Conservation (phyloP, 2,888 invertebrate genomes). For the Ganaspis brasiliensis region DNA sequence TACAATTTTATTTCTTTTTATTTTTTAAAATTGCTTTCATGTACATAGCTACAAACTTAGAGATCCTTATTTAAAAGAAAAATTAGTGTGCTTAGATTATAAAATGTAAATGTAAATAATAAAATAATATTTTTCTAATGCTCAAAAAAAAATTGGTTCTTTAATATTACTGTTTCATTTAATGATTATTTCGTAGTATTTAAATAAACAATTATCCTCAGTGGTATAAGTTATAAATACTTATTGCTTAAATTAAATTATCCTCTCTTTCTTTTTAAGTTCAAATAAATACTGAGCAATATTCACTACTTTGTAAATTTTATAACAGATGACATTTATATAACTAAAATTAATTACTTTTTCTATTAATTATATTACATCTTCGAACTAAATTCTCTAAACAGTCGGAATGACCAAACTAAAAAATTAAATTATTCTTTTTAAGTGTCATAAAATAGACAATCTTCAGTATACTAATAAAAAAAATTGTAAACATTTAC, state of each 20-base stretch:
- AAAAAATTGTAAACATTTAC: too few relatives aligned
- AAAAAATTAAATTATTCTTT: too few relatives aligned
- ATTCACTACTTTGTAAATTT: too few relatives aligned
- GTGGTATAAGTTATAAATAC: too few relatives aligned
- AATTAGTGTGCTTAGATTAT: neutral
- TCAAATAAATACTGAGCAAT: neutral
- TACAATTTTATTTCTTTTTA: neutral
- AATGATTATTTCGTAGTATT: neutral
- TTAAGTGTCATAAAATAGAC: too few relatives aligned
- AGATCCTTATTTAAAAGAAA: neutral
- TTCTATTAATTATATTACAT: too few relatives aligned
- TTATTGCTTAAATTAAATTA: neutral
- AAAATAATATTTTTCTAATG: neutral
- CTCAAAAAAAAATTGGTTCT: neutral
- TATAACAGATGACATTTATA: too few relatives aligned
- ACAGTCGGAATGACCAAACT: too few relatives aligned
- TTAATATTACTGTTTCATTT: neutral
- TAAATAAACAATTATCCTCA: conserved; percentile 10
- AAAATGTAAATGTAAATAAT: neutral
- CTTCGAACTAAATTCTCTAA: too few relatives aligned
- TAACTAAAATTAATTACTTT: too few relatives aligned
- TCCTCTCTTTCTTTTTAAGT: neutral
- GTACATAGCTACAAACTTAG: neutral
- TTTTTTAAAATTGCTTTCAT: neutral
- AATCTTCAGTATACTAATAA: too few relatives aligned